phyloP scores from a whole-genome alignment of 1,140 invertebrate species.

The Fopius arisanus region DNA sequence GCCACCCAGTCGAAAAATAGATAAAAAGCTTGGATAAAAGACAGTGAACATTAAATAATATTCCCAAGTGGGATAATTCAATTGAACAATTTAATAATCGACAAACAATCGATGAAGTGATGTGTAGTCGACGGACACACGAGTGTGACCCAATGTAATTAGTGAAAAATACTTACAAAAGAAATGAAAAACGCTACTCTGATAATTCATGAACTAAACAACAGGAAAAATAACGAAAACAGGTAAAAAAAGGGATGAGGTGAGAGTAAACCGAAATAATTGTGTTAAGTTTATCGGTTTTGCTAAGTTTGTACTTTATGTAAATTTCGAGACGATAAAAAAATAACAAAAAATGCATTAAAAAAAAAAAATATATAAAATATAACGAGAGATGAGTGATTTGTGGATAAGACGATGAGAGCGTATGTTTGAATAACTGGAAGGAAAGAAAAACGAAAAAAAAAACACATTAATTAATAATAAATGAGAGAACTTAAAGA shows the following conservation, averaged over 20 bases:
- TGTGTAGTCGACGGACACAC: slow-evolving; percentile 54
- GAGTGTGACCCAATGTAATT: slow-evolving; percentile 58
- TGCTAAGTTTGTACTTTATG: slow-evolving; percentile 65
- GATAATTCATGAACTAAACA: slow-evolving; percentile 35
- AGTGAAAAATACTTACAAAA: slow-evolving; percentile 47
- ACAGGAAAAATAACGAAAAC: not conserved
- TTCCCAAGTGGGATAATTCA: too few relatives aligned
- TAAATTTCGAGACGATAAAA: slow-evolving; percentile 50
- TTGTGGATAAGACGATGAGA: slow-evolving; percentile 25
- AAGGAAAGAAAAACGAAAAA: not conserved
- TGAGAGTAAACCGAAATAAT: slow-evolving; percentile 32
- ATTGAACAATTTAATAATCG: too few relatives aligned
- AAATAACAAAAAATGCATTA: slow-evolving; percentile 37
- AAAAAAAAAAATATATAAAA: slow-evolving; percentile 36
- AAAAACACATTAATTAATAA: not conserved
- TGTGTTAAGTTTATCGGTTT: slow-evolving; percentile 59
- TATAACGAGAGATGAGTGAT: slow-evolving; percentile 32
- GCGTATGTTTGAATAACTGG: slow-evolving; percentile 27
- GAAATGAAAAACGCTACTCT: slow-evolving; percentile 41
- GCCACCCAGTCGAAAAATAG: too few relatives aligned
- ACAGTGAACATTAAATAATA: too few relatives aligned
- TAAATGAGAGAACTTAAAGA: not conserved
- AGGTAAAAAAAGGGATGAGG: not conserved
- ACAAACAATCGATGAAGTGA: not conserved
- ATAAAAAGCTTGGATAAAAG: too few relatives aligned